phyloP scores from a whole-genome alignment of 30 jellyfish, hydroid and myxozoan genomes.

The Morbakka virulenta region DNA sequence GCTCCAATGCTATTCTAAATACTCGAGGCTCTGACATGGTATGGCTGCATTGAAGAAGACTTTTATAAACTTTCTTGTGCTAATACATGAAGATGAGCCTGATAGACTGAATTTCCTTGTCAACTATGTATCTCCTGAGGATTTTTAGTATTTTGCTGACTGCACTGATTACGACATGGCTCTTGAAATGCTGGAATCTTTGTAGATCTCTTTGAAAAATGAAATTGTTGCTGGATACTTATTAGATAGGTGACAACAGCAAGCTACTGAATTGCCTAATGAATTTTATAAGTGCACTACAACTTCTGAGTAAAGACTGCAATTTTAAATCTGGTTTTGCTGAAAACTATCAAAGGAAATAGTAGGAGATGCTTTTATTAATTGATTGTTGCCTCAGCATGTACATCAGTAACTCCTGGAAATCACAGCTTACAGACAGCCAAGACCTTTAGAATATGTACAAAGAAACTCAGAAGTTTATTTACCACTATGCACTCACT shows the following conservation, averaged over 20 bases:
- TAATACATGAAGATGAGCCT: background rate
- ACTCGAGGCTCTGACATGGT: background rate
- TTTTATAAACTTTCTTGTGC: too few species aligned
- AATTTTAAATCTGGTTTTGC: too few species aligned
- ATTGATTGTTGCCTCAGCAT: too few species aligned
- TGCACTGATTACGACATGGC: background rate
- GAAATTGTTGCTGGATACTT: background rate
- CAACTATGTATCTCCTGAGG: background rate
- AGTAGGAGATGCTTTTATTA: too few species aligned
- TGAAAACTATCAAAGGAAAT: too few species aligned
- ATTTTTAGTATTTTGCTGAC: background rate
- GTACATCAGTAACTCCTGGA: too few species aligned
- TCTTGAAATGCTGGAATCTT: background rate
- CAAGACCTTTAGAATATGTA: too few species aligned
- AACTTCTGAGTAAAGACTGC: background rate
- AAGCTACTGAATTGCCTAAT: background rate
- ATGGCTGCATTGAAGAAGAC: background rate
- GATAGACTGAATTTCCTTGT: background rate
- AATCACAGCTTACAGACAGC: too few species aligned
- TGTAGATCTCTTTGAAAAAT: background rate
- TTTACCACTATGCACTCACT: too few species aligned
- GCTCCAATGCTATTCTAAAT: background rate
- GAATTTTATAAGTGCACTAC: background rate
- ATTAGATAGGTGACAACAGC: background rate
- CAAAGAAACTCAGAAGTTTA: too few species aligned